phyloP scores from a whole-genome alignment of 2,797 vertebrate genomes.

The Neomorphus geoffroyi region DNA sequence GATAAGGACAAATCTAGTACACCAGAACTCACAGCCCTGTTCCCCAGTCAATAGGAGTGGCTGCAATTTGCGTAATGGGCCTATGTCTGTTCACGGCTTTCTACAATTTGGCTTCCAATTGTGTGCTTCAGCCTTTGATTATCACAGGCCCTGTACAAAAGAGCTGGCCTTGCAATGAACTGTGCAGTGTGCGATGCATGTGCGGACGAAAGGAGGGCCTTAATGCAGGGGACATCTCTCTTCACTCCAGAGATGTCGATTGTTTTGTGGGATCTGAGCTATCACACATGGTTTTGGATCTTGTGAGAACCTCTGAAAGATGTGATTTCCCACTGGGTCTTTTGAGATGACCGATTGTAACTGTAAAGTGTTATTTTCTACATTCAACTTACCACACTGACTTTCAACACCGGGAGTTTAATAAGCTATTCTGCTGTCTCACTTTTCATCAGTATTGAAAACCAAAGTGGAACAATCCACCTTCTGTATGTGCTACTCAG shows the following conservation, averaged over 20 bases:
- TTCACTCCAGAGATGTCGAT: background rate
- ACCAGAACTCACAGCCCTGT: background rate
- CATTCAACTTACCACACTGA: background rate
- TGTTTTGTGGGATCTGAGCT: background rate
- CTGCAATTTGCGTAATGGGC: background rate
- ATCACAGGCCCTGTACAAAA: background rate
- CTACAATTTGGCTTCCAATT: background rate
- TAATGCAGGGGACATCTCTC: background rate
- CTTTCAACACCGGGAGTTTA: background rate
- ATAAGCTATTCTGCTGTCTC: background rate
- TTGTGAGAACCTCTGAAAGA: background rate
- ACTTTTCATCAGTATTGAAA: conserved; percentile 13
- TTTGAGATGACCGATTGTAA: background rate
- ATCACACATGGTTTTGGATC: background rate
- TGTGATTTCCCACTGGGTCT: background rate
- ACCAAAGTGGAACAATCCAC: background rate
- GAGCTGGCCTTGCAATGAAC: background rate
- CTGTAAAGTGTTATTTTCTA: background rate
- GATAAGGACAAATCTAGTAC: background rate
- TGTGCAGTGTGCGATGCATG: background rate
- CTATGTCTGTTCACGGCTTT: background rate
- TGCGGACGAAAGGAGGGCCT: background rate
- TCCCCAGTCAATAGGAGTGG: background rate
- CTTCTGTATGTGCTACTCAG: background rate
- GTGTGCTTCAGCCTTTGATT: background rate